These are phyloP conservation scores for Pseudoips prasinana DNA, from an alignment of 2,888 invertebrate species.

Conservation along the genomic window DNA sequence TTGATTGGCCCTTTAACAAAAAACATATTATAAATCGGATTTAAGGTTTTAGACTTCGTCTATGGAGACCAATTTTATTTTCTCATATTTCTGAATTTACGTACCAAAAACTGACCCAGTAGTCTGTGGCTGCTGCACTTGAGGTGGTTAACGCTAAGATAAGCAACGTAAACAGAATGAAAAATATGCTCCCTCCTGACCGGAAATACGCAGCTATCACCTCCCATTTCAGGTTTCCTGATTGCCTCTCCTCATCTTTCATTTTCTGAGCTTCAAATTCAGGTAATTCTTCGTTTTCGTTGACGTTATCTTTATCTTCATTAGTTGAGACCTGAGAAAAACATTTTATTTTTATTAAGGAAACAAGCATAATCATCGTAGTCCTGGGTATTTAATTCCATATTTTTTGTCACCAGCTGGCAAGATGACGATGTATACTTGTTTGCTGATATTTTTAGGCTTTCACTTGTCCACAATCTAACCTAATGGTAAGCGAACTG, in stretches of 20 bases:
- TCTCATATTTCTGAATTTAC: too few relatives aligned
- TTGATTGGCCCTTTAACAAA: conserved; percentile 62
- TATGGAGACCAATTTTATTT: too few relatives aligned
- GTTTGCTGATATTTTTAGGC: too few relatives aligned
- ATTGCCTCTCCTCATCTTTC: conserved; percentile 61
- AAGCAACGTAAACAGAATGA: conserved; percentile 49
- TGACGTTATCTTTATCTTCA: conserved; percentile 46
- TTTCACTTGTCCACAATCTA: too few relatives aligned
- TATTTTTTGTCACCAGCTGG: too few relatives aligned
- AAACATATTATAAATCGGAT: too few relatives aligned
- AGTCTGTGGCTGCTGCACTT: conserved; percentile 85
- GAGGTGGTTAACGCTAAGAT: conserved; percentile 77
- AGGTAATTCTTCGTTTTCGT: conserved; percentile 47
- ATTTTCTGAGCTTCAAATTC: conserved; percentile 67
- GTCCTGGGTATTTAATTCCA: too few relatives aligned
- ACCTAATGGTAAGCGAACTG: too few relatives aligned
- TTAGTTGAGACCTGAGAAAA: conserved; percentile 32
- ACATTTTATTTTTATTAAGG: background rate
- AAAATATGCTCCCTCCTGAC: conserved; percentile 57
- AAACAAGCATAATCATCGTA: too few relatives aligned
- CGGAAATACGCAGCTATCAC: conserved; percentile 63
- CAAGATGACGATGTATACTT: too few relatives aligned
- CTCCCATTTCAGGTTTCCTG: conserved; percentile 65
- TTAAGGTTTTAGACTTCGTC: too few relatives aligned
- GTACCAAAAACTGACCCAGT: conserved; percentile 86